A percentile compares a stretch with the other conserved stretches of the same genome.
phyloP scores from a whole-genome alignment of 2,797 vertebrate species.

The Oophaga sylvatica region DNA sequence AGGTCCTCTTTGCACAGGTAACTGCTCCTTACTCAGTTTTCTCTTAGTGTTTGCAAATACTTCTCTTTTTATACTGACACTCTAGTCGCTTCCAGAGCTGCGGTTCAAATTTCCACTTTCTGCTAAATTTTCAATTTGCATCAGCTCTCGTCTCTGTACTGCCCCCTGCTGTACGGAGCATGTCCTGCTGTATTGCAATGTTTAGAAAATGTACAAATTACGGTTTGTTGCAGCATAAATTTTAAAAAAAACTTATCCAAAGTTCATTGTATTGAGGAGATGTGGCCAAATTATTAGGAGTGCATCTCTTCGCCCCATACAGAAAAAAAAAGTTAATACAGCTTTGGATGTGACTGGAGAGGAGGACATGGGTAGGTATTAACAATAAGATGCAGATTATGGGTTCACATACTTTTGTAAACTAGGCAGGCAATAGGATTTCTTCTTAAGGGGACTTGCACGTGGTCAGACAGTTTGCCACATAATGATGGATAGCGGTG shows the following conservation, averaged over 20 bases:
- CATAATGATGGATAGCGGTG: not conserved
- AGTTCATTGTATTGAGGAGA: not conserved
- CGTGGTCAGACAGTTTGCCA: no score
- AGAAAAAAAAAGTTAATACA: not conserved
- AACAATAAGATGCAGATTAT: not conserved
- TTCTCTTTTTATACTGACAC: not conserved
- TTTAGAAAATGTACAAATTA: not conserved
- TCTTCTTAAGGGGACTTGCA: no score
- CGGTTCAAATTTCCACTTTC: not conserved
- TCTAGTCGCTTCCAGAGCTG: not conserved
- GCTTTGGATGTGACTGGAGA: not conserved
- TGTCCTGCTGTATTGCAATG: not conserved
- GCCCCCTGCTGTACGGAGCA: not conserved
- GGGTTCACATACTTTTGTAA: not conserved
- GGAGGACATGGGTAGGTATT: no score
- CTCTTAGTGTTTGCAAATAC: not conserved
- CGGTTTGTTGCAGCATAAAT: not conserved
- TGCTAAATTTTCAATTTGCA: not conserved
- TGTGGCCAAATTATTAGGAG: no score
- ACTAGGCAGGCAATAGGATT: not conserved
- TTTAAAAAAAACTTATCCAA: not conserved
- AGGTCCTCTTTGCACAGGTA: conserved; percentile 91
- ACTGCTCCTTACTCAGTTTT: conserved; percentile 12
- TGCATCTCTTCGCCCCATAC: no score
- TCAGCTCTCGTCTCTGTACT: not conserved